phyloP scores from a whole-genome alignment of 2,888 invertebrate species.

The Aplocera efformata region DNA sequence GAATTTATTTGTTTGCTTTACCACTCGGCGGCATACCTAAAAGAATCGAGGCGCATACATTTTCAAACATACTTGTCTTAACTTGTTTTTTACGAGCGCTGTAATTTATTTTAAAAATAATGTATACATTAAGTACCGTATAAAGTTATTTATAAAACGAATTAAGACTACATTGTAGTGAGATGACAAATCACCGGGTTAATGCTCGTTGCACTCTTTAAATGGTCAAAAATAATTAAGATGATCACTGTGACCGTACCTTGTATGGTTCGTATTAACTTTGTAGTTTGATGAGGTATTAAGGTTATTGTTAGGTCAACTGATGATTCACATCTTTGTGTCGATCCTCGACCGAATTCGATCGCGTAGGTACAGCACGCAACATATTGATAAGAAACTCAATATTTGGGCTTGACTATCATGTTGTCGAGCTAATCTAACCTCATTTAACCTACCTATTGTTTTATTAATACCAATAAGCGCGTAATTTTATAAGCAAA shows the following conservation, averaged over 20 bases:
- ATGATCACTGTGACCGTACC: constrained; percentile 16
- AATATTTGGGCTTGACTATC: no score
- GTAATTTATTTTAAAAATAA: constrained; percentile 30
- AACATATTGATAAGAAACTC: neutral
- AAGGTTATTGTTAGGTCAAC: neutral
- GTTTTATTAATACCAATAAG: no score
- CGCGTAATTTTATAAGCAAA: no score
- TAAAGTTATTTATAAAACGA: constrained; percentile 26
- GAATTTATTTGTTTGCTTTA: constrained; percentile 1
- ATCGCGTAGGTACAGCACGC: neutral
- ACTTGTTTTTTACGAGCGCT: constrained; percentile 24
- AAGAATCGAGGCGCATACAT: constrained; percentile 13
- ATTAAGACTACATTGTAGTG: constrained; percentile 23
- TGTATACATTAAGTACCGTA: constrained; percentile 22
- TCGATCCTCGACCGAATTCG: neutral
- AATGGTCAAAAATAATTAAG: constrained; percentile 23
- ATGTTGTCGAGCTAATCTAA: no score
- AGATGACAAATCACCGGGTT: constrained; percentile 26
- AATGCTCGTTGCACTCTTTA: constrained; percentile 27
- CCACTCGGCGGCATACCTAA: constrained; percentile 12
- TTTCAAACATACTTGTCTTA: constrained; percentile 21
- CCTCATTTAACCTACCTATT: no score
- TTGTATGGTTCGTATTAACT: constrained; percentile 4
- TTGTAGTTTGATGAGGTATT: constrained; percentile 3
- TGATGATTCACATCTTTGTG: constrained; percentile 2